Evolutionary conservation across 64 coral and sea anemone genomes (phyloP).

Genomic region (Montipora capricornis): DNA sequence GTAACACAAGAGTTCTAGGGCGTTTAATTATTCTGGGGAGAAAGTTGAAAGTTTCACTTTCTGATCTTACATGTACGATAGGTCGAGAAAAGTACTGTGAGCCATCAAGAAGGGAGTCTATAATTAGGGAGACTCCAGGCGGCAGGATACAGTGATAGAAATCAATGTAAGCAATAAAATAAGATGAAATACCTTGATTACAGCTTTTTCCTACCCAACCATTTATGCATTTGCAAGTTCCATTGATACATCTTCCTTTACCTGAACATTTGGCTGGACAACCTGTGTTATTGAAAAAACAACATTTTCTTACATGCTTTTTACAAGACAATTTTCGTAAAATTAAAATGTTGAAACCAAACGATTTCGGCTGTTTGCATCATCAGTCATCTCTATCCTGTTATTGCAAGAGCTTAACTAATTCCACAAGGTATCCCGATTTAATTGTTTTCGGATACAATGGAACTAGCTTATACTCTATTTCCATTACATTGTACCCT

Average conservation of each 20-base stretch:
- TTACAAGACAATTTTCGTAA: no score
- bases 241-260: constrained; percentile 75
- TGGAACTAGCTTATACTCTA: background rate
- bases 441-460: background rate
- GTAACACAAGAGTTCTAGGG: background rate
- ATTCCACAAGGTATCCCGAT: background rate
- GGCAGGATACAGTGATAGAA: background rate
- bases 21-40: background rate
- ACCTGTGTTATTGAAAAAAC: constrained; percentile 4
- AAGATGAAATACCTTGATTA: constrained; percentile 58
- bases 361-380: background rate
- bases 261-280: constrained; percentile 78
- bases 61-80: background rate
- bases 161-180: background rate
- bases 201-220: constrained; percentile 76
- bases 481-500: background rate
- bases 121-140: background rate
- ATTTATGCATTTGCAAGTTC: constrained; percentile 68
- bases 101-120: background rate
- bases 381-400: background rate
- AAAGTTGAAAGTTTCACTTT: background rate
- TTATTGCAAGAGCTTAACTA: background rate
- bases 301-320: background rate
- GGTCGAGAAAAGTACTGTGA: background rate
- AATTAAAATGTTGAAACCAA: background rate